Percentiles rank a stretch among this genome's conserved stretches.
These are phyloP conservation scores for Erythrocercus mccallii DNA, from an alignment of 2,113 vertebrate species.

Conservation along the genomic window DNA sequence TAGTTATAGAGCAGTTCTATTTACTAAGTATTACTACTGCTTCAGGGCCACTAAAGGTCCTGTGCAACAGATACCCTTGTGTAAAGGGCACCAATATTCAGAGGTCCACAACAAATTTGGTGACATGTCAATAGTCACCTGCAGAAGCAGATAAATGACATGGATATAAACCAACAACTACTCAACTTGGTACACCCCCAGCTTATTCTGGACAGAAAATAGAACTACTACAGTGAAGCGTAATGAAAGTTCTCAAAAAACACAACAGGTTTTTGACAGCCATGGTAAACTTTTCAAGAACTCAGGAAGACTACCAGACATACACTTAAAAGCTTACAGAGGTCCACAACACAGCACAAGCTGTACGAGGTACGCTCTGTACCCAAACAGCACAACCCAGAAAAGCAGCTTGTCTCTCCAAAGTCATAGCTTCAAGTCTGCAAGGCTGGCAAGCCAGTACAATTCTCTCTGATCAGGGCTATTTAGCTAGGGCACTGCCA, in stretches of 20 bases:
- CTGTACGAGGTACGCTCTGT: rapidly evolving
- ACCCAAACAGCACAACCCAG: not conserved
- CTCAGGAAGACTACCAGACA: not conserved
- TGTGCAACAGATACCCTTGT: not conserved
- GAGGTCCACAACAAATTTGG: not conserved
- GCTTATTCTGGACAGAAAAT: not conserved
- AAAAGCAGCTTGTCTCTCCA: not conserved
- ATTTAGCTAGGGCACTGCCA: not conserved
- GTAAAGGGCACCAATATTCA: not conserved
- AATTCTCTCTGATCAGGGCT: not conserved
- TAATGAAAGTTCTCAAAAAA: not conserved
- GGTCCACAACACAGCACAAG: not conserved
- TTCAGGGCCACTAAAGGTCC: not conserved
- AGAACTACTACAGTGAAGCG: not conserved
- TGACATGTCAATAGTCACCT: not conserved
- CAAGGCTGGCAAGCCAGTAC: not conserved
- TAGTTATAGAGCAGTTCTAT: not conserved
- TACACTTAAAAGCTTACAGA: not conserved
- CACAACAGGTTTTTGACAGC: not conserved
- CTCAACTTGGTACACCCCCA: not conserved
- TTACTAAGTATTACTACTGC: not conserved
- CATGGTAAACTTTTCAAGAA: not conserved
- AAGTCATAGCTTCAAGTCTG: not conserved
- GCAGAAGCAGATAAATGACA: not conserved
- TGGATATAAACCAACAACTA: not conserved